phyloP scores from a whole-genome alignment of 1,140 invertebrate species.

The Caerostris extrusa region DNA sequence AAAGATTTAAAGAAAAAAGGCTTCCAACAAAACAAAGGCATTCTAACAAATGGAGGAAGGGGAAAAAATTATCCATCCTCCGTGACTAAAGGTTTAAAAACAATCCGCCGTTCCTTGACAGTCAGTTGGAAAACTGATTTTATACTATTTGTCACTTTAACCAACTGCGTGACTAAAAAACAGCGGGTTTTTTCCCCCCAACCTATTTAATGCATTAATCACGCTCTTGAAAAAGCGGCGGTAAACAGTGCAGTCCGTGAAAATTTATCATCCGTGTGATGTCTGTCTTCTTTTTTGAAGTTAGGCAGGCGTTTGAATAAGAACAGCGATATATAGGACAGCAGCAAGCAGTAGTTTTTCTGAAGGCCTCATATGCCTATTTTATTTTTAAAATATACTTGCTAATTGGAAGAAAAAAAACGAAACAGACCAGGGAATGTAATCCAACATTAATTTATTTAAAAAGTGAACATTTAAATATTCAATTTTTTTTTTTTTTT shows the following conservation, averaged over 20 bases:
- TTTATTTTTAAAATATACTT: too few species aligned
- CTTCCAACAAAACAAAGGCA: not conserved
- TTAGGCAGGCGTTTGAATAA: too few species aligned
- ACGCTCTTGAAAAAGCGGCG: not conserved
- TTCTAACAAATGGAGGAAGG: not conserved
- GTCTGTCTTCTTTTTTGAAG: not conserved
- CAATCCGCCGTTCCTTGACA: not conserved
- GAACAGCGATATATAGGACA: too few species aligned
- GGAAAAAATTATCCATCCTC: not conserved
- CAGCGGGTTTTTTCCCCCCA: not conserved
- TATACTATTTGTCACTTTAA: not conserved
- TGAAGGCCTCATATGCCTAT: too few species aligned
- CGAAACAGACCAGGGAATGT: too few species aligned
- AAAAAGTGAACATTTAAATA: too few species aligned
- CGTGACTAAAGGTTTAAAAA: not conserved
- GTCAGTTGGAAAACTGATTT: not conserved
- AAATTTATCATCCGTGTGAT: too few species aligned
- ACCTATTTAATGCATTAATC: not conserved
- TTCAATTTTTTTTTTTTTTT: too few species aligned
- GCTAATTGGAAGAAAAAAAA: too few species aligned
- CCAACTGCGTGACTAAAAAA: not conserved
- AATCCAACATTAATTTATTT: too few species aligned
- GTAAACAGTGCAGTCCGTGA: not conserved
- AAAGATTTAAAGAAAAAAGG: too few species aligned
- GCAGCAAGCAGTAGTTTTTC: too few species aligned